Conservation (phyloP, 2,113 vertebrate genomes). For the Leptodactylus fuscus region DNA sequence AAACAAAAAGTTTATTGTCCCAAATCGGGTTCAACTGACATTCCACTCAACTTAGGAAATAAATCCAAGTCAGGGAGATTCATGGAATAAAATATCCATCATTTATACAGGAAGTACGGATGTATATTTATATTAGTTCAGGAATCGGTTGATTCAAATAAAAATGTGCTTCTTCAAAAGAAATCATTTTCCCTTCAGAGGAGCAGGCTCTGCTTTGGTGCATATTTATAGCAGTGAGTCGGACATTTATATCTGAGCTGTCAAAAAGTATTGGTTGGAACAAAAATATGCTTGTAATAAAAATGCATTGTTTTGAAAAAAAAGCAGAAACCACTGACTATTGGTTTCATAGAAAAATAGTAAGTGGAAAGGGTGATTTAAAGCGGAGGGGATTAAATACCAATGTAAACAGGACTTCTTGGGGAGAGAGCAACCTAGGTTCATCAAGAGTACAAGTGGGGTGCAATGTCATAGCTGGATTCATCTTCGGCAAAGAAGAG, state of each 20-base stretch:
- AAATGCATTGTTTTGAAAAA: constrained; percentile 82
- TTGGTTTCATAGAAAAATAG: constrained; percentile 83
- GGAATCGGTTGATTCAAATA: constrained; percentile 80
- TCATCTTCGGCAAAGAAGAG: background rate
- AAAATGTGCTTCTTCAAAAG: constrained; percentile 84
- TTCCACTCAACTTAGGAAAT: constrained; percentile 38
- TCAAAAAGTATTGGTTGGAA: constrained; percentile 87
- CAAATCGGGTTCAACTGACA: constrained; percentile 46
- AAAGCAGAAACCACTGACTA: constrained; percentile 67
- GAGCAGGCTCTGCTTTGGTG: constrained; percentile 80
- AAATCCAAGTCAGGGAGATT: constrained; percentile 47
- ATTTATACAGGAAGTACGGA: constrained; percentile 58
- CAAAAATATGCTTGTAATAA: constrained; percentile 87
- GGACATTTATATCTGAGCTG: constrained; percentile 84
- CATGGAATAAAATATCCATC: constrained; percentile 59
- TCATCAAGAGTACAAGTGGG: background rate
- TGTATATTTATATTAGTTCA: constrained; percentile 71
- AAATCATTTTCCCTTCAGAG: constrained; percentile 82
- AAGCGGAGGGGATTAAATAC: constrained; percentile 71
- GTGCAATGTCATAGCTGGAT: background rate
- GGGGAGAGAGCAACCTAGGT: background rate
- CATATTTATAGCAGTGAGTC: constrained; percentile 81
- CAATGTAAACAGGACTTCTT: constrained; percentile 45
- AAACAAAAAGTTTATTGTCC: constrained; percentile 40
- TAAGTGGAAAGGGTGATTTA: constrained; percentile 82